Conservation (phyloP, 2,113 vertebrate genomes). For the Solea senegalensis region DNA sequence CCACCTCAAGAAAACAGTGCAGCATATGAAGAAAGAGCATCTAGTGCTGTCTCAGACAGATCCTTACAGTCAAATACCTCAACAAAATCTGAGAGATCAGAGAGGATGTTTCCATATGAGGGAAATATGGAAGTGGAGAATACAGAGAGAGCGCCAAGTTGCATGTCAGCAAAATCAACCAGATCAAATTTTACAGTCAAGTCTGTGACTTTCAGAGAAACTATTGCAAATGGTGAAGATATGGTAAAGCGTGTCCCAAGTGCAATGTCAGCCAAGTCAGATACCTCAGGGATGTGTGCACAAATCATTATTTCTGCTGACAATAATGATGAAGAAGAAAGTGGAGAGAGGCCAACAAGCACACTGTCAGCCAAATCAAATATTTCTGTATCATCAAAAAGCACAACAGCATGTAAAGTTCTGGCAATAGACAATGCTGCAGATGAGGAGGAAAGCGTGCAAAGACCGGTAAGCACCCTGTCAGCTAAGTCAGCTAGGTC, state of each 20-base stretch:
- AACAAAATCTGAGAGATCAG: background rate
- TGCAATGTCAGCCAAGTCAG: slow-evolving; percentile 20
- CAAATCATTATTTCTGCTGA: background rate
- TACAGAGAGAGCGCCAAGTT: slow-evolving; percentile 4
- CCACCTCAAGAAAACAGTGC: slow-evolving; percentile 19
- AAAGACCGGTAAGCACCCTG: slow-evolving; percentile 48
- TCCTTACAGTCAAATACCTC: slow-evolving; percentile 34
- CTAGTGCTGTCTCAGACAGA: slow-evolving; percentile 24
- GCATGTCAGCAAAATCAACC: background rate
- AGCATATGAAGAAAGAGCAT: slow-evolving; percentile 16
- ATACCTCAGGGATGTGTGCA: background rate
- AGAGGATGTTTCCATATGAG: background rate
- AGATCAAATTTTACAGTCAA: background rate
- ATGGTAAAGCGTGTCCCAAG: slow-evolving; percentile 6
- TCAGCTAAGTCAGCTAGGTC: slow-evolving; percentile 60
- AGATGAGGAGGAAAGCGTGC: slow-evolving; percentile 21
- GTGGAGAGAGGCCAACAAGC: slow-evolving; percentile 30
- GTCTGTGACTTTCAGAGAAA: background rate
- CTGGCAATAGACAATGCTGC: slow-evolving; percentile 1
- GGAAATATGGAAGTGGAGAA: slow-evolving; percentile 3
- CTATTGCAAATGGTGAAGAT: background rate
- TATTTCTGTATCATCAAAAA: slow-evolving; percentile 40
- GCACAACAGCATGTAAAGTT: slow-evolving; percentile 10
- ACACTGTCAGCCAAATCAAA: slow-evolving; percentile 25
- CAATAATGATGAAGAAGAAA: slow-evolving; percentile 11